Evolutionary conservation across 1,140 invertebrate genomes (phyloP).

Genomic region (Ceratina calcarata): DNA sequence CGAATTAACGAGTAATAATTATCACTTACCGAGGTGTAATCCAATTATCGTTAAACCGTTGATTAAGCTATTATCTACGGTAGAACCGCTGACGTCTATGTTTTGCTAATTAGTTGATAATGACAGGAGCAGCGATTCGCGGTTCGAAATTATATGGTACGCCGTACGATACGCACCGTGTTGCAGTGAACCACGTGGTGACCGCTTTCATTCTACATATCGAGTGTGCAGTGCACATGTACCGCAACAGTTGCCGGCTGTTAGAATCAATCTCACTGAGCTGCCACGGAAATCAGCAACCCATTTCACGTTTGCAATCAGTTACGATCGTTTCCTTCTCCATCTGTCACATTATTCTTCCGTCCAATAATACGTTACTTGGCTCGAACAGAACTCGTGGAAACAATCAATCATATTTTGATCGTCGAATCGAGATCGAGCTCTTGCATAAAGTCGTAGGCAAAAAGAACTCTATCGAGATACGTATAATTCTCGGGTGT

Average conservation of each 20-base stretch:
- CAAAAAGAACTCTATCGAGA: background rate
- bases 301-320: background rate
- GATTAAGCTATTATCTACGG: conserved; percentile 54
- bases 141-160: conserved; percentile 48
- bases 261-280: background rate
- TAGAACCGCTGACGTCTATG: conserved; percentile 10
- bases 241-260: conserved; percentile 16
- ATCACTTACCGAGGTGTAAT: conserved; percentile 8
- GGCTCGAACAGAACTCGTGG: background rate
- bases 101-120: conserved; percentile 36
- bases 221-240: conserved; percentile 1
- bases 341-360: too few relatives aligned
- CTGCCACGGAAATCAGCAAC: background rate
- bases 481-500: background rate
- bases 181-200: conserved; percentile 54
- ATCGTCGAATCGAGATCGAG: background rate
- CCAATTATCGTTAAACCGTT: conserved; percentile 43
- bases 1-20: conserved; percentile 27
- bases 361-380: background rate
- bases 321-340: background rate
- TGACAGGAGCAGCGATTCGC: background rate
- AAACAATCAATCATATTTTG: background rate
- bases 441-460: too few relatives aligned
- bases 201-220: conserved; percentile 36
- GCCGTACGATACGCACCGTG: conserved; percentile 20